A percentile compares a stretch with the other conserved stretches of the same genome.
Evolutionary conservation across 1,140 invertebrate genomes (phyloP).

Genomic region (Drosophila ambigua): DNA sequence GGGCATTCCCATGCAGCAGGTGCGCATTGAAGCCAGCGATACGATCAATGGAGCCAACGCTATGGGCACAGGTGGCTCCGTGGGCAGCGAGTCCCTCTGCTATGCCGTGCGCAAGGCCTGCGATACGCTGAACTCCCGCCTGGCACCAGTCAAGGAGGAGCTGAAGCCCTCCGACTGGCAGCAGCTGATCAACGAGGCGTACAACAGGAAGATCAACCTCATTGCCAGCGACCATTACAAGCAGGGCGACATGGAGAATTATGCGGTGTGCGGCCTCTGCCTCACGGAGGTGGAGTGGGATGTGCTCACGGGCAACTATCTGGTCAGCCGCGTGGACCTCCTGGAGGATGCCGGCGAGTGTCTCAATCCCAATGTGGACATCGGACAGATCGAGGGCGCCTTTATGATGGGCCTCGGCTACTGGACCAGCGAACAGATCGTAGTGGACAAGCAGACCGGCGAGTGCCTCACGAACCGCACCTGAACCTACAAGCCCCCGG

Average conservation of each 20-base stretch:
- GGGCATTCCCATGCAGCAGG: conserved; percentile 88
- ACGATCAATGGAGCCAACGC: conserved; percentile 88
- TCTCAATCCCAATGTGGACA: conserved; percentile 90
- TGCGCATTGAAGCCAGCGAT: conserved; percentile 88
- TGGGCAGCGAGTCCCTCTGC: conserved; percentile 89
- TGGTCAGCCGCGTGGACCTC: conserved; percentile 88
- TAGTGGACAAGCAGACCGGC: conserved; percentile 88
- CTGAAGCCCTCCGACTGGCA: conserved; percentile 86
- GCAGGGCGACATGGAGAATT: conserved; percentile 76
- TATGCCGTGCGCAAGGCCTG: conserved; percentile 89
- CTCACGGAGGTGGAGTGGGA: conserved; percentile 90
- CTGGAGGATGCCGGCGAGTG: conserved; percentile 90
- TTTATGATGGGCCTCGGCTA: conserved; percentile 94
- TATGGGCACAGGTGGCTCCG: conserved; percentile 88
- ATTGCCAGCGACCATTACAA: conserved; percentile 86
- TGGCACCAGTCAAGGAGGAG: conserved; percentile 87
- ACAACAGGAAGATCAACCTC: conserved; percentile 86
- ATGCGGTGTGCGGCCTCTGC: conserved; percentile 87
- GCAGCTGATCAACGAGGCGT: conserved; percentile 86
- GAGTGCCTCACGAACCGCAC: conserved; percentile 89
- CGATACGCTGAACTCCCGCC: conserved; percentile 86
- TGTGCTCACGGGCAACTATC: conserved; percentile 89
- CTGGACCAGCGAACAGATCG: conserved; percentile 89
- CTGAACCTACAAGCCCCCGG: conserved; percentile 92
- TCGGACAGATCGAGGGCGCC: conserved; percentile 92